Evolutionary conservation across 2,113 vertebrate species (phyloP).

Genomic region (Equus quagga): DNA sequence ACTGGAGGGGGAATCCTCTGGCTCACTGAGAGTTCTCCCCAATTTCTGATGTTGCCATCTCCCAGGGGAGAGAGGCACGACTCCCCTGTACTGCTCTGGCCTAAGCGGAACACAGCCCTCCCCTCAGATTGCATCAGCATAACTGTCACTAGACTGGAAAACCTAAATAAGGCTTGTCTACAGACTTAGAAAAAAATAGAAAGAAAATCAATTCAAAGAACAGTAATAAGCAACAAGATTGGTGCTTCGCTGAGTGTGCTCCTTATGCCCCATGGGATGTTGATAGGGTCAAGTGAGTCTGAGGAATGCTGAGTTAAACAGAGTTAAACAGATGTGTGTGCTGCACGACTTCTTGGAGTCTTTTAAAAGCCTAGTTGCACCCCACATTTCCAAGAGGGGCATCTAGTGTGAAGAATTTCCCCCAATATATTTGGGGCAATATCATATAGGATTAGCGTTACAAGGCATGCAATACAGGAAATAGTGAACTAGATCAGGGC

Average conservation of each 20-base stretch:
- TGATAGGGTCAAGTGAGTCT: constrained; percentile 39
- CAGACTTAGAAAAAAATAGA: constrained; percentile 36
- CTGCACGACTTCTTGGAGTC: neutral
- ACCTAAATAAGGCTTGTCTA: constrained; percentile 52
- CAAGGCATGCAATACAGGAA: neutral
- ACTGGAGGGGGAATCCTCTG: neutral
- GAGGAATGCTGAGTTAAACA: constrained; percentile 24
- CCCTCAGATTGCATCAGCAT: constrained; percentile 21
- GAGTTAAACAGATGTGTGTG: neutral
- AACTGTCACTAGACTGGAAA: constrained; percentile 62
- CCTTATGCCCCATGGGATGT: neutral
- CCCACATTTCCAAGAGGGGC: neutral
- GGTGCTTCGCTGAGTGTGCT: neutral
- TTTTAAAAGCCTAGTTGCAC: neutral
- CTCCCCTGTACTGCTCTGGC: neutral
- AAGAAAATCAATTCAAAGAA: constrained; percentile 75
- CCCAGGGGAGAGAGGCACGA: neutral
- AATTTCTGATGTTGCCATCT: neutral
- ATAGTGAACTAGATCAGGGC: neutral
- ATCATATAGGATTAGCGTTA: neutral
- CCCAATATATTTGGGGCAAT: neutral
- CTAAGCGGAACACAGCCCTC: neutral
- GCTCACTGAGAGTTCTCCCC: neutral
- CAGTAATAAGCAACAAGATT: constrained; percentile 66
- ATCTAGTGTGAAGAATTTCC: neutral